phyloP scores from a whole-genome alignment of 1,140 invertebrate genomes.

The Luehdorfia chinensis region DNA sequence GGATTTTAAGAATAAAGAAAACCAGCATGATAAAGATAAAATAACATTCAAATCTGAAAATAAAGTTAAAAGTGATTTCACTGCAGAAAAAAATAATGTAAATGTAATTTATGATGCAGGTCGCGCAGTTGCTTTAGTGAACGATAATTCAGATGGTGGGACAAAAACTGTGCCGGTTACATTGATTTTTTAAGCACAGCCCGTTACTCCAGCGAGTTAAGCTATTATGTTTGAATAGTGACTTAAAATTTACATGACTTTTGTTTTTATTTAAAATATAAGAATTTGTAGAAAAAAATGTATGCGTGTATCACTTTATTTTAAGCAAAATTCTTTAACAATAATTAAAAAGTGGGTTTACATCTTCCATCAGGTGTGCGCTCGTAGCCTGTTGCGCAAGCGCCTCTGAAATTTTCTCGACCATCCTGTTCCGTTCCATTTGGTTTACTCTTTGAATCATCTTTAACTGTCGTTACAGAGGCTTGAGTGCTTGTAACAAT shows the following conservation, averaged over 20 bases:
- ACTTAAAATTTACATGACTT: too few species aligned
- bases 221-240: too few species aligned
- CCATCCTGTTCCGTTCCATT: conserved; percentile 28
- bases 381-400: conserved; percentile 38
- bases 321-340: not conserved
- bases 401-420: conserved; percentile 42
- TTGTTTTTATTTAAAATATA: too few species aligned
- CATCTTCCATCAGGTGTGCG: conserved; percentile 51
- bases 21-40: not conserved
- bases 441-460: not conserved
- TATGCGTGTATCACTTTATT: not conserved
- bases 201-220: conserved; percentile 16
- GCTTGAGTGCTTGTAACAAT: conserved; percentile 12
- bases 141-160: not conserved
- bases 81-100: not conserved
- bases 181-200: not conserved
- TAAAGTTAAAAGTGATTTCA: not conserved
- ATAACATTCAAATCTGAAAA: not conserved
- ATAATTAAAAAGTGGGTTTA: conserved; percentile 26
- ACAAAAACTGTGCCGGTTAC: not conserved
- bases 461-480: conserved; percentile 12
- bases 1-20: not conserved
- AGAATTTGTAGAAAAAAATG: too few species aligned
- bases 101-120: not conserved
- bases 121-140: not conserved